phyloP scores from a whole-genome alignment of 2,113 vertebrate species.

The Gasterosteus nipponicus region DNA sequence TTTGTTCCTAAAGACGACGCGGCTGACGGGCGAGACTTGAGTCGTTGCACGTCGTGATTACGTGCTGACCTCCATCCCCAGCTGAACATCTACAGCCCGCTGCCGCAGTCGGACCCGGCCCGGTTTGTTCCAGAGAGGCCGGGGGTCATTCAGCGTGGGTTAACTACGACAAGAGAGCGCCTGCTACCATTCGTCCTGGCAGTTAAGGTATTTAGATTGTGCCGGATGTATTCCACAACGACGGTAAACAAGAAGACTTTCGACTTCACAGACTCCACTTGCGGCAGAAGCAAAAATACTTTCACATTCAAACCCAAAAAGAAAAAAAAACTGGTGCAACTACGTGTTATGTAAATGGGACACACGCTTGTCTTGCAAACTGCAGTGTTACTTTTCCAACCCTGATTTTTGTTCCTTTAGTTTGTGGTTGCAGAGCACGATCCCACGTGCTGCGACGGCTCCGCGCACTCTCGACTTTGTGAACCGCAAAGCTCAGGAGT shows the following conservation, averaged over 20 bases:
- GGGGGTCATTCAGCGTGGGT: conserved; percentile 79
- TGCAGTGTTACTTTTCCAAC: conserved; percentile 25
- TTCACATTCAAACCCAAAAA: not conserved
- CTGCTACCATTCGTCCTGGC: conserved; percentile 71
- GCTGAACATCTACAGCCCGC: conserved; percentile 86
- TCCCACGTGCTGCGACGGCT: conserved; percentile 48
- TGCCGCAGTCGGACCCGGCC: conserved; percentile 58
- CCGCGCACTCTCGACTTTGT: conserved; percentile 31
- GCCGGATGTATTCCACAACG: not conserved
- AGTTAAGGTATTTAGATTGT: conserved; percentile 80
- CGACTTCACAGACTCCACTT: not conserved
- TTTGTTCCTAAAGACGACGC: too few relatives aligned
- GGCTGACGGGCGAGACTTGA: not conserved
- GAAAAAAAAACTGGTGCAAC: not conserved
- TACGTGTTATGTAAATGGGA: not conserved
- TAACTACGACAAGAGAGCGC: conserved; percentile 72
- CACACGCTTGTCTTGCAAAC: conserved; percentile 26
- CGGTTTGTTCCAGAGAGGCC: conserved; percentile 83
- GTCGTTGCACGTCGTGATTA: not conserved
- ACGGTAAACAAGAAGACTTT: not conserved
- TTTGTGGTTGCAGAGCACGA: conserved; percentile 53
- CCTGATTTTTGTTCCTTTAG: conserved; percentile 38
- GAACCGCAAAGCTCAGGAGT: conserved; percentile 43
- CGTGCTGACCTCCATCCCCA: conserved; percentile 57
- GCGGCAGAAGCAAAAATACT: not conserved